Base-by-base conservation (phyloP, 2,888 invertebrate genomes). In the Callyntrura sp. region DNA sequence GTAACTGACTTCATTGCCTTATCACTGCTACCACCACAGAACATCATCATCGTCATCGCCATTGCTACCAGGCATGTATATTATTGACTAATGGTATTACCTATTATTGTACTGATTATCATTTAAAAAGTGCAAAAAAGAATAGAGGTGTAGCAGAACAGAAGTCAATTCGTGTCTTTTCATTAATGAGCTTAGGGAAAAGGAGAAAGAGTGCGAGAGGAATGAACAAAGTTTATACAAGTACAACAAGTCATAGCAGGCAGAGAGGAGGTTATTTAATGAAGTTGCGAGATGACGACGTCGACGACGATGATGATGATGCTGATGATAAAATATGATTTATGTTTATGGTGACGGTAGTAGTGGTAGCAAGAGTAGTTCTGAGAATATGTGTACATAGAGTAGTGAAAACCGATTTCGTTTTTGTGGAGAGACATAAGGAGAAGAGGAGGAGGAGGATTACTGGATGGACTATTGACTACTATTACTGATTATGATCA, bases 161-260 rank as follows among this genome's bases (percentile, higher is more conserved):
- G 65, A 73, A 89, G 60, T 65, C 57, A 65, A 51, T 68, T 79
- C 88, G 88, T 89, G 88, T 48, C 62, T 68, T 68, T 35, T 76
- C 88, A 89, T 89, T 84, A 89, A 84, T 89, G 88, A 89, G 68
- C 73, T 79, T 28, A 9, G n/a, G 35, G 11, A 28, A 55, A 57
- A 70, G 9, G 14, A 43, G 23, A 79, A 60, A 60, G 43, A 79
- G n/a, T 25, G 17, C 25, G 28, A 62, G 28, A 62, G 12, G 14
- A 35, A 4, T 35, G 35, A 25, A 62, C 0, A 25, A 62, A 25
- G 28, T 11, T 12, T 9, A 28, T 25, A 12, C 25, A 12, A 1
- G 28, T 11, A 51, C 11, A n/a, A 14, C 51, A 11, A 51, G 51
- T 6, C 12, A 45, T 5, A 45, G 1, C 11, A 14, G 51, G 51